These are phyloP conservation scores for Digitonthophagus gazella DNA, from an alignment of 2,888 invertebrate genomes.

Conservation along the genomic window DNA sequence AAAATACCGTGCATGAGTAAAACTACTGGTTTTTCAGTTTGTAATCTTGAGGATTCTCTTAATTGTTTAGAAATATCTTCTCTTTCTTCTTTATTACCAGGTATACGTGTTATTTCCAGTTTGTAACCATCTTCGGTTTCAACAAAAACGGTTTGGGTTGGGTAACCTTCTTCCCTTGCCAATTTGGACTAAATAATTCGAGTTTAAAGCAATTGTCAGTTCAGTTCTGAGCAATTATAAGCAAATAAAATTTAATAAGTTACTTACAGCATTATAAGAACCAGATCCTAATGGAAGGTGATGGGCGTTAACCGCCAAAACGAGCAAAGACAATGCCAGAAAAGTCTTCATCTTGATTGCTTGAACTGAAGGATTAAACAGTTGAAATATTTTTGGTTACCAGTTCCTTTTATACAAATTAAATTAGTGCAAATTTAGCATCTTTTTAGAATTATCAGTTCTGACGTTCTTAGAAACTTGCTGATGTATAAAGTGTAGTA, in stretches of 20 bases:
- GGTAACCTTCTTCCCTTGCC: slow-evolving; percentile 55
- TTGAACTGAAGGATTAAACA: background rate
- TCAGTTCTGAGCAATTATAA: background rate
- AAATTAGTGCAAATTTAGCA: background rate
- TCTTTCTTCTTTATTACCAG: slow-evolving; percentile 49
- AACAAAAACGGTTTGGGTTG: slow-evolving; percentile 56
- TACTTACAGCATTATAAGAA: slow-evolving; percentile 15
- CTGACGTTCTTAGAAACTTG: background rate
- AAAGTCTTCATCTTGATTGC: background rate
- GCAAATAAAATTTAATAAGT: background rate
- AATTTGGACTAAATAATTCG: slow-evolving; percentile 8
- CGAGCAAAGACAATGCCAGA: slow-evolving; percentile 5
- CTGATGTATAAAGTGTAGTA: background rate
- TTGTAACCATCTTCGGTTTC: slow-evolving; percentile 76
- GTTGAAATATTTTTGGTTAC: too few species aligned
- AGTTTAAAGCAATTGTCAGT: too few species aligned
- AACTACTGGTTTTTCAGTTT: slow-evolving; percentile 52
- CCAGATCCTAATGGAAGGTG: background rate
- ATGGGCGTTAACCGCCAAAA: slow-evolving; percentile 5
- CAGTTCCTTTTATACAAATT: slow-evolving; percentile 5
- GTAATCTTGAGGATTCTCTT: slow-evolving; percentile 39
- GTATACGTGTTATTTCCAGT: slow-evolving; percentile 72
- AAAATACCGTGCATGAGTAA: slow-evolving; percentile 71
- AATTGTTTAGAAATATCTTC: slow-evolving; percentile 4
- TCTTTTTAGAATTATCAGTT: background rate